Evolutionary conservation across 2,113 vertebrate genomes (phyloP).

Genomic region (Prunella himalayana): DNA sequence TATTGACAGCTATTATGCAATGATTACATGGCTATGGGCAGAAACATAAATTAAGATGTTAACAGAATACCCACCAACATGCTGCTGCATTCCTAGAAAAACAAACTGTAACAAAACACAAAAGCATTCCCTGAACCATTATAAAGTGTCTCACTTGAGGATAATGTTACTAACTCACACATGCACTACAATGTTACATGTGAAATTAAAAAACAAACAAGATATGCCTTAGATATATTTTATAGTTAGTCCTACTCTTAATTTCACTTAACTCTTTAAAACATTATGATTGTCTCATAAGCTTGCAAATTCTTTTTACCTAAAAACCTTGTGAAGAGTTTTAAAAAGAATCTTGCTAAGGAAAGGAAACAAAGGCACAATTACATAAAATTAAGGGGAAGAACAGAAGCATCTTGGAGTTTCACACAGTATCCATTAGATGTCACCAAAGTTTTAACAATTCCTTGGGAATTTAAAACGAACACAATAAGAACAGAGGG

Average conservation of each 20-base stretch:
- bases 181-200: constrained; percentile 66
- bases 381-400: constrained; percentile 29
- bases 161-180: constrained; percentile 55
- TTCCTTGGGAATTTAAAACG: constrained; percentile 72
- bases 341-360: not conserved
- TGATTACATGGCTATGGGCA: not conserved
- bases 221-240: constrained; percentile 62
- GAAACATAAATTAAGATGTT: constrained; percentile 47
- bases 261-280: constrained; percentile 54
- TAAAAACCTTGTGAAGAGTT: constrained; percentile 18
- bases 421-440: constrained; percentile 72
- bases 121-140: constrained; percentile 71
- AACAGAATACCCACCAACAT: constrained; percentile 12
- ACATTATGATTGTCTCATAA: constrained; percentile 63
- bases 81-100: constrained; percentile 41
- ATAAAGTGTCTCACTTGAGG: constrained; percentile 61
- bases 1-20: constrained; percentile 35
- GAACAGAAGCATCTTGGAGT: constrained; percentile 68
- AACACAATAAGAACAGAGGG: not conserved
- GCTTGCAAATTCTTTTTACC: not conserved
- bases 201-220: constrained; percentile 67
- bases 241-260: constrained; percentile 56
- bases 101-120: constrained; percentile 23
- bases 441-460: constrained; percentile 70
- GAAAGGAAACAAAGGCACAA: constrained; percentile 65